Evolutionary conservation across 30 jellyfish, hydroid and myxozoan species (phyloP).

Genomic region (Mastigias papua): DNA sequence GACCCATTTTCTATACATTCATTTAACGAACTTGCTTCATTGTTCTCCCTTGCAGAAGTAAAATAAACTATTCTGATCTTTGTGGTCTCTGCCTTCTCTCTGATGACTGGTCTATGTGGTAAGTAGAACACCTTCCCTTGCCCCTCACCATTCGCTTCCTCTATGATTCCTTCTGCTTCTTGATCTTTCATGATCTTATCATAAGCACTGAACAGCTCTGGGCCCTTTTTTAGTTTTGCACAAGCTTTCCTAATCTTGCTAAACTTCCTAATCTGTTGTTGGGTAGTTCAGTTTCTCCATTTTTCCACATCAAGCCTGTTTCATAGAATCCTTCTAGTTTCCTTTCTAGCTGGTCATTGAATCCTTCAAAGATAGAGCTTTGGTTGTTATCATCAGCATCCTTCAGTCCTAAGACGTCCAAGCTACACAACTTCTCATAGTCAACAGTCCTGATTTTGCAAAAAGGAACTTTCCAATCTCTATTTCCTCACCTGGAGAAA

Average conservation of each 20-base stretch:
- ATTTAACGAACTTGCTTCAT: not conserved
- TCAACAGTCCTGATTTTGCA: conserved; percentile 9
- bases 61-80: conserved; percentile 63
- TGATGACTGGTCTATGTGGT: conserved; percentile 69
- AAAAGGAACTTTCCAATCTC: conserved; percentile 29
- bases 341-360: conserved; percentile 41
- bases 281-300: conserved; percentile 8
- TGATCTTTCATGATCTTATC: conserved; percentile 44
- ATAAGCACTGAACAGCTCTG: conserved; percentile 47
- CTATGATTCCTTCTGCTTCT: conserved; percentile 56
- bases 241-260: conserved; percentile 37
- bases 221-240: conserved; percentile 40
- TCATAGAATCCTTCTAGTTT: conserved; percentile 47
- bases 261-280: conserved; percentile 51
- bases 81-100: conserved; percentile 72
- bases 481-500: conserved; percentile 64
- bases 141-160: conserved; percentile 24
- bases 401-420: conserved; percentile 61
- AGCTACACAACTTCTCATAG: conserved; percentile 42
- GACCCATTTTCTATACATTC: too few species aligned
- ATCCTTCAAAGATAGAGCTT: conserved; percentile 23
- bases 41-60: conserved; percentile 3
- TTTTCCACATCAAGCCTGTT: conserved; percentile 61
- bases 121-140: conserved; percentile 54
- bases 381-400: not conserved